These are phyloP conservation scores for Gibbula magus DNA, from an alignment of 2,888 invertebrate species.

Conservation along the genomic window DNA sequence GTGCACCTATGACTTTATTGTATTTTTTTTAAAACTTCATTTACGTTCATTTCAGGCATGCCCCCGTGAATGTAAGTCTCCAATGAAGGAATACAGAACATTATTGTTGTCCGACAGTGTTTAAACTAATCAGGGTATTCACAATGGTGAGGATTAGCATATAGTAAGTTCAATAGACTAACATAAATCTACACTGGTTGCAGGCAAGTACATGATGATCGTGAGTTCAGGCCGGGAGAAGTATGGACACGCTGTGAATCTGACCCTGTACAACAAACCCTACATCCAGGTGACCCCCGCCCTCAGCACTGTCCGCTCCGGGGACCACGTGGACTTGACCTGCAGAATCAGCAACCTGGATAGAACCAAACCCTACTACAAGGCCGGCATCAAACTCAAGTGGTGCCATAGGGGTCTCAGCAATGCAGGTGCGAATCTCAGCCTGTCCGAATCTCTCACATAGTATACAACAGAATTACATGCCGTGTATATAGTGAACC, in stretches of 20 bases:
- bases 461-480: too few relatives aligned
- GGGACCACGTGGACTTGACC: background rate
- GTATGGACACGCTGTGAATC: slow-evolving; percentile 7
- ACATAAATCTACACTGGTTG: background rate
- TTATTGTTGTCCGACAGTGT: too few relatives aligned
- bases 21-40: too few relatives aligned
- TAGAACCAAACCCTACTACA: slow-evolving; percentile 5
- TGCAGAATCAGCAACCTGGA: slow-evolving; percentile 10
- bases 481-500: too few relatives aligned
- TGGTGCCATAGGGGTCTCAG: slow-evolving; percentile 17
- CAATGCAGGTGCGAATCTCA: background rate
- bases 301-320: background rate
- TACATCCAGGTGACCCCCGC: background rate
- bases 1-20: too few relatives aligned
- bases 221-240: slow-evolving; percentile 12
- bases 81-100: too few relatives aligned
- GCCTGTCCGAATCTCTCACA: too few relatives aligned
- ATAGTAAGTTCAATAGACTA: too few relatives aligned
- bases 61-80: too few relatives aligned
- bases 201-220: slow-evolving; percentile 1
- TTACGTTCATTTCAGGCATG: too few relatives aligned
- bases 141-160: too few relatives aligned
- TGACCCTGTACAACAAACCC: background rate
- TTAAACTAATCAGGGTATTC: too few relatives aligned
- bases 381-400: slow-evolving; percentile 13